These are phyloP conservation scores for Oryzaephilus surinamensis DNA, from an alignment of 1,140 invertebrate genomes.

Conservation along the genomic window DNA sequence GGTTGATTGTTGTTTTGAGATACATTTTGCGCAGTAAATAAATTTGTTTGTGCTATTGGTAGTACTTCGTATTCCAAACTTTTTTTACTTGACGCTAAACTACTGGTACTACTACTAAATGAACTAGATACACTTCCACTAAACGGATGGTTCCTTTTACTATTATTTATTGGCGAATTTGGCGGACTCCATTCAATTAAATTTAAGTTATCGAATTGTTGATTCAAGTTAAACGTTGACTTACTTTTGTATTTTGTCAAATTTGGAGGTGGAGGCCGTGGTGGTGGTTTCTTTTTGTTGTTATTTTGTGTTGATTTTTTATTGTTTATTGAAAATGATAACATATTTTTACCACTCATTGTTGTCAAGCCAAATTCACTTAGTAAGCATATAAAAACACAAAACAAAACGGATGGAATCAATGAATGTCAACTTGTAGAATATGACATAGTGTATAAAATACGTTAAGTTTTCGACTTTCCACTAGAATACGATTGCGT, in stretches of 20 bases:
- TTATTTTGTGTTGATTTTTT: too few species aligned
- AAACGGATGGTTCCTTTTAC: constrained; percentile 17
- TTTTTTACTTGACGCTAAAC: constrained; percentile 33
- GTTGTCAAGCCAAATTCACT: too few species aligned
- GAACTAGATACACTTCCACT: constrained; percentile 34
- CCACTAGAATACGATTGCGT: too few species aligned
- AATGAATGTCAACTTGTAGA: too few species aligned
- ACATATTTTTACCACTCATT: too few species aligned
- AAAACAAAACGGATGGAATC: too few species aligned
- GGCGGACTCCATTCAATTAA: constrained; percentile 32
- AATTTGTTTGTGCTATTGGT: not conserved
- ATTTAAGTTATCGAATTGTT: constrained; percentile 16
- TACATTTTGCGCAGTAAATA: not conserved
- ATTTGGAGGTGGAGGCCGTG: constrained; percentile 32
- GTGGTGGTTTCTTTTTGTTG: constrained; percentile 34
- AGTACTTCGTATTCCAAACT: constrained; percentile 26
- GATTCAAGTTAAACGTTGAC: constrained; percentile 27
- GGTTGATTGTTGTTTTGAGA: not conserved
- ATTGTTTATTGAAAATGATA: too few species aligned
- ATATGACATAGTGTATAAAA: too few species aligned
- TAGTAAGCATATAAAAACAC: too few species aligned
- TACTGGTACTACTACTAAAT: constrained; percentile 33
- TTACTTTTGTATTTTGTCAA: constrained; percentile 28
- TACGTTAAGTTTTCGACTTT: too few species aligned
- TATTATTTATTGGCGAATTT: constrained; percentile 23